Evolutionary conservation across 1,140 invertebrate genomes (phyloP).

Genomic region (Aphelinus certus): DNA sequence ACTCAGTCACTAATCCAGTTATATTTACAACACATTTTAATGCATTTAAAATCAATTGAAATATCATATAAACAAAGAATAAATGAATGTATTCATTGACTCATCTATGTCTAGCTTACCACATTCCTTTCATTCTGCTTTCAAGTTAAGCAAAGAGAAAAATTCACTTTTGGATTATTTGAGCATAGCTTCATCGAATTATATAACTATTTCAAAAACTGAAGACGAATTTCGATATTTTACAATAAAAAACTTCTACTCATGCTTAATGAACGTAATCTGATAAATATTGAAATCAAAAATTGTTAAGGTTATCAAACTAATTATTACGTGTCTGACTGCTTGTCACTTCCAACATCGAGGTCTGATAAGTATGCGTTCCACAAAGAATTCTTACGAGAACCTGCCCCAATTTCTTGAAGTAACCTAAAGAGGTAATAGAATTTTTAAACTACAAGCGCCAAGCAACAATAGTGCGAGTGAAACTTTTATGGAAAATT

Average conservation of each 20-base stretch:
- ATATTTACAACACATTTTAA: too few relatives aligned
- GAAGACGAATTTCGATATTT: too few relatives aligned
- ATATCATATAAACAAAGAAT: too few relatives aligned
- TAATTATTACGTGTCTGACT: conserved; percentile 35
- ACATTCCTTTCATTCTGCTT: conserved; percentile 31
- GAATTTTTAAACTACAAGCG: conserved; percentile 29
- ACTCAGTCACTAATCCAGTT: too few relatives aligned
- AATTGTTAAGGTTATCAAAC: conserved; percentile 22
- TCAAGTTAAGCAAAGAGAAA: conserved; percentile 27
- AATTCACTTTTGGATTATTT: background rate
- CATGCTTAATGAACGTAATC: background rate
- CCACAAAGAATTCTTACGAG: conserved; percentile 34
- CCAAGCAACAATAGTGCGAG: background rate
- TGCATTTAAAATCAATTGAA: too few relatives aligned
- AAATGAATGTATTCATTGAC: background rate
- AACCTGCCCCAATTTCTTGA: conserved; percentile 34
- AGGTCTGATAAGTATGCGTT: conserved; percentile 37
- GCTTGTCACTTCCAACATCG: conserved; percentile 35
- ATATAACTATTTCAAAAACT: too few relatives aligned
- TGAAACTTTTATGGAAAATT: too few relatives aligned
- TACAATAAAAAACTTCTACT: background rate
- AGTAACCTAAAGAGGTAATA: conserved; percentile 35
- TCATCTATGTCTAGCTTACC: conserved; percentile 25
- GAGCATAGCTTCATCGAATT: too few relatives aligned
- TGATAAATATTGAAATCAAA: conserved; percentile 14